Evolutionary conservation across 2,888 invertebrate genomes (phyloP).

Genomic region (Venusia cambrica): DNA sequence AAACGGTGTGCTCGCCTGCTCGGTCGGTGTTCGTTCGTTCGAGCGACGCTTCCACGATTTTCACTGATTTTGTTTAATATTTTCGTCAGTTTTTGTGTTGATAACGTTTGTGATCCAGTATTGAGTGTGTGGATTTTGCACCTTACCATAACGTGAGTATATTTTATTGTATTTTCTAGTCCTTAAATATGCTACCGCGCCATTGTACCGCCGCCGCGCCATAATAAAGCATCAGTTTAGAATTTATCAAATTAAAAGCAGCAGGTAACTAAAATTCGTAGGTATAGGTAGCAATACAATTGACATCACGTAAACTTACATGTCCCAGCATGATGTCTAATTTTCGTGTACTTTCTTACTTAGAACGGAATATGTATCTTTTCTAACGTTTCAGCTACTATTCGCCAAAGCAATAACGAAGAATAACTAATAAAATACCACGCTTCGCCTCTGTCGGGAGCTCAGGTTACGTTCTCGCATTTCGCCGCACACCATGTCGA

Average conservation of each 20-base stretch:
- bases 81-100: conserved; percentile 37
- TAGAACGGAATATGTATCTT: too few species aligned
- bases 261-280: not conserved
- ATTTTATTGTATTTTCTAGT: conserved; percentile 26
- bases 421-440: too few species aligned
- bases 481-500: conserved; percentile 1
- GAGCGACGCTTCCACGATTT: conserved; percentile 53
- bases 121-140: conserved; percentile 42
- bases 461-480: conserved; percentile 10
- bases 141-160: conserved; percentile 47
- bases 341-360: too few species aligned
- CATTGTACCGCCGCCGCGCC: conserved; percentile 67
- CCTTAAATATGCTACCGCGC: conserved; percentile 43
- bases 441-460: conserved; percentile 3
- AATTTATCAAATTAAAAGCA: too few species aligned
- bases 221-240: conserved; percentile 53
- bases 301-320: too few species aligned
- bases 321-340: too few species aligned
- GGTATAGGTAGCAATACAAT: too few species aligned
- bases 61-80: conserved; percentile 43
- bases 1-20: conserved; percentile 44
- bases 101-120: conserved; percentile 41
- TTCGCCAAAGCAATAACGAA: too few species aligned
- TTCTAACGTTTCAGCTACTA: too few species aligned
- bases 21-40: too few species aligned